Evolutionary conservation across 1,140 invertebrate species (phyloP).

Genomic region (Drosophila ogumai): DNA sequence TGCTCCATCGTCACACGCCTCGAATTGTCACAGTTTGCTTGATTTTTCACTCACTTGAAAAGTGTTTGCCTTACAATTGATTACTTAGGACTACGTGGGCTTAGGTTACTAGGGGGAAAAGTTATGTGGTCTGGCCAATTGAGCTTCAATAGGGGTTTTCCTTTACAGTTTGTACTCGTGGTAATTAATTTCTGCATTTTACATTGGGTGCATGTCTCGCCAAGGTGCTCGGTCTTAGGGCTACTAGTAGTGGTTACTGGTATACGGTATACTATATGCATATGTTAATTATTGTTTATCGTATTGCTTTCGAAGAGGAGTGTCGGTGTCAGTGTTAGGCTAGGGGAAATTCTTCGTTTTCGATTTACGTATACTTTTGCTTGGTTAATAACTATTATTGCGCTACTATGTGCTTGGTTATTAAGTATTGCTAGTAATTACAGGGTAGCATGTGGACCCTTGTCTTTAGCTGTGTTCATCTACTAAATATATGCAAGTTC

Average conservation of each 20-base stretch:
- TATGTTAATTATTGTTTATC: conserved; percentile 67
- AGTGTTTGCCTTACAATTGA: conserved; percentile 78
- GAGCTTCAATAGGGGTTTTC: conserved; percentile 34
- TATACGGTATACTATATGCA: conserved; percentile 43
- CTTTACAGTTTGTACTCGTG: conserved; percentile 75
- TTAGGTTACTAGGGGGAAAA: conserved; percentile 22
- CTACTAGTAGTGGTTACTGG: conserved; percentile 43
- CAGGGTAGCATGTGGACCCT: conserved; percentile 36
- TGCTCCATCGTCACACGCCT: conserved; percentile 43
- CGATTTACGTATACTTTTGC: conserved; percentile 71
- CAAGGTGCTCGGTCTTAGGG: conserved; percentile 59
- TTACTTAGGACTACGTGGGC: conserved; percentile 45
- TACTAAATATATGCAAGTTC: conserved; percentile 24
- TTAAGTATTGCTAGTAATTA: conserved; percentile 13
- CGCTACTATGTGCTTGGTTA: conserved; percentile 22
- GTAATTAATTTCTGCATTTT: conserved; percentile 78
- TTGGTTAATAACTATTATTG: conserved; percentile 26
- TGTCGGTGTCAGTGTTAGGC: conserved; percentile 10
- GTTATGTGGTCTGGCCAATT: conserved; percentile 59
- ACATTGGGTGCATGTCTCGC: conserved; percentile 56
- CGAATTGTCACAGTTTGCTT: conserved; percentile 66
- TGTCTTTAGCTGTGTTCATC: conserved; percentile 28
- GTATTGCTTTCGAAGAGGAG: conserved; percentile 60
- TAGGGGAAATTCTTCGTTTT: conserved; percentile 64
- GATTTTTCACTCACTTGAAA: conserved; percentile 66